Conservation (phyloP, 2,888 invertebrate genomes). For the Pachymerium ferrugineum region DNA sequence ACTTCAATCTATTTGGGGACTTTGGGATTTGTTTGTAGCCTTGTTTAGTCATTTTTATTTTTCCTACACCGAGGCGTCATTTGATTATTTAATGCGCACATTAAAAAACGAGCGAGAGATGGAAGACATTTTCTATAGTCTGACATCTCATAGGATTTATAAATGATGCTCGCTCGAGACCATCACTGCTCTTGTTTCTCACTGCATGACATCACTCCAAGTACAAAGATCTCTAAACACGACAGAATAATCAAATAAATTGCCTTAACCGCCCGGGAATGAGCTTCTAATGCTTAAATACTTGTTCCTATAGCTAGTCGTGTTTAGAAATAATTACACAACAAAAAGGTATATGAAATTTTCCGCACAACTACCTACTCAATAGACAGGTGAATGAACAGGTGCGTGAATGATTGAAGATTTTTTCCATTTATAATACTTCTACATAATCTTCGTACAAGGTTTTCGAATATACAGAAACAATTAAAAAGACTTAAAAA, state of each 20-base stretch:
- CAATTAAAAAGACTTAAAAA: neutral
- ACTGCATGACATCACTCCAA: neutral
- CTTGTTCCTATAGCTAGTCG: no score
- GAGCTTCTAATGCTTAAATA: neutral
- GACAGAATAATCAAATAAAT: conserved; percentile 9
- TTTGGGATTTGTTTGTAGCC: conserved; percentile 18
- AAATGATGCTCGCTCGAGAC: conserved; percentile 5
- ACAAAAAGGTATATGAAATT: no score
- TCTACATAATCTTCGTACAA: no score
- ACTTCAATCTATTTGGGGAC: conserved; percentile 24
- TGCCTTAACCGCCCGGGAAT: neutral
- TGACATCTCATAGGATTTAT: conserved; percentile 10
- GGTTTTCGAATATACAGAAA: no score
- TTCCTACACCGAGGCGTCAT: neutral
- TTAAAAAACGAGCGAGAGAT: conserved; percentile 11
- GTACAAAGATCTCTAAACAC: no score
- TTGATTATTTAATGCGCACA: conserved; percentile 21
- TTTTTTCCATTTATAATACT: no score
- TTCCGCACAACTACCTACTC: no score
- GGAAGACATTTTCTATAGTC: neutral
- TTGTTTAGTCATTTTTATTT: conserved; percentile 24
- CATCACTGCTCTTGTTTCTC: neutral
- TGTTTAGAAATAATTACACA: no score
- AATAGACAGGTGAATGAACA: no score
- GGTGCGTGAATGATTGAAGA: no score